A percentile compares a stretch with the other conserved stretches of the same genome.
phyloP scores from a whole-genome alignment of 2,797 vertebrate genomes.

The Rhyacichthys aspro region DNA sequence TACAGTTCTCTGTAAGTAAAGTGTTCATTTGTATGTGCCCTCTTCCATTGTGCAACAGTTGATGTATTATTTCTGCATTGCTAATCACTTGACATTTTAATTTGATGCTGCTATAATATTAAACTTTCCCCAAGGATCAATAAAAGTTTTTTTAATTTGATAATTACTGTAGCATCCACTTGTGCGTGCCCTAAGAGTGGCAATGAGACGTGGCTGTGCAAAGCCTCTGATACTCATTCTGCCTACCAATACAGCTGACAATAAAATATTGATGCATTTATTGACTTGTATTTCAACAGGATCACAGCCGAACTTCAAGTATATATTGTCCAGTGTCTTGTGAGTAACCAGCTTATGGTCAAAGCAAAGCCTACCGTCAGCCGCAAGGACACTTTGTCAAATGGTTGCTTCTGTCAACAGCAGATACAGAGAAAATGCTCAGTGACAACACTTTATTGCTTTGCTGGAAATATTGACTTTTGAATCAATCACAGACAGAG shows the following conservation, averaged over 20 bases:
- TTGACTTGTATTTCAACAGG: not conserved
- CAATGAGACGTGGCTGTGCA: no score
- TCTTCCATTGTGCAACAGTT: not conserved
- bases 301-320: not conserved
- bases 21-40: not conserved
- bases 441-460: constrained; percentile 8
- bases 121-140: not conserved
- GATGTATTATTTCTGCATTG: not conserved
- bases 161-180: no score
- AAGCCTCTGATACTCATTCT: not conserved
- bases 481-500: constrained; percentile 20
- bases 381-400: constrained; percentile 6
- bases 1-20: no score
- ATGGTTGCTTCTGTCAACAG: constrained; percentile 11
- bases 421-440: constrained; percentile 6
- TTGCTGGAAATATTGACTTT: constrained; percentile 15
- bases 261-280: not conserved
- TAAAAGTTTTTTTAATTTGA: not conserved
- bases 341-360: not conserved
- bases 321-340: not conserved
- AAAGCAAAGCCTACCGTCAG: not conserved
- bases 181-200: no score
- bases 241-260: not conserved
- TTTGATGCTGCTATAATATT: not conserved
- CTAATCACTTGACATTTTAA: not conserved